Percentiles rank a stretch among this genome's conserved stretches.
phyloP scores from a whole-genome alignment of 2,888 invertebrate genomes.

The Piscicola geometra region DNA sequence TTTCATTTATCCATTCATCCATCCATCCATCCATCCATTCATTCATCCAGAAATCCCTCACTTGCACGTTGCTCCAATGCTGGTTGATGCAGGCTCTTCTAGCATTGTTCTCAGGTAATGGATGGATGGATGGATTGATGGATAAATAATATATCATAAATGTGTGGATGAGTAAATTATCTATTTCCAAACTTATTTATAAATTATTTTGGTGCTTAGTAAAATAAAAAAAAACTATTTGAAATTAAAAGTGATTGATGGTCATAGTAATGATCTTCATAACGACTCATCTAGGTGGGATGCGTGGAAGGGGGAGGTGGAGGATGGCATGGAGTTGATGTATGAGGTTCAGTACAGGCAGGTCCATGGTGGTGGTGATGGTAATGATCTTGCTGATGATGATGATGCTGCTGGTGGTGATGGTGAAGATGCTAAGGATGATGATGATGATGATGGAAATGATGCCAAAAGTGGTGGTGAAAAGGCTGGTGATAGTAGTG shows the following conservation, averaged over 20 bases:
- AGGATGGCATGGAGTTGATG: slow-evolving; percentile 27
- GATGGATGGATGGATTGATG: slow-evolving; percentile 39
- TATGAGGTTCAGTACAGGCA: slow-evolving; percentile 39
- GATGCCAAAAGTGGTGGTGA: neutral
- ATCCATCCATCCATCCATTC: too few relatives aligned
- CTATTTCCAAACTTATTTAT: too few relatives aligned
- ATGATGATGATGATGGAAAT: neutral
- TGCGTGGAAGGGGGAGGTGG: slow-evolving; percentile 34
- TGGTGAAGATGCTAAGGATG: neutral
- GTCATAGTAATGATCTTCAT: too few relatives aligned
- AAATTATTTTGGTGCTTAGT: too few relatives aligned
- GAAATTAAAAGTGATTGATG: too few relatives aligned
- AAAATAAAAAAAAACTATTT: neutral
- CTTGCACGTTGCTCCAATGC: slow-evolving; percentile 28
- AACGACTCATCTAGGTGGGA: too few relatives aligned
- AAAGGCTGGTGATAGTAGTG: neutral
- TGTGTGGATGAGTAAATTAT: too few relatives aligned
- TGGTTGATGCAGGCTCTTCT: slow-evolving; percentile 24
- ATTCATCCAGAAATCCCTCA: slow-evolving; percentile 35
- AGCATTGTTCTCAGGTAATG: slow-evolving; percentile 29
- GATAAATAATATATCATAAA: too few relatives aligned
- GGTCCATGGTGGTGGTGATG: neutral
- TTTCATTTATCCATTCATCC: too few relatives aligned
- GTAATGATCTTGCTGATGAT: neutral
- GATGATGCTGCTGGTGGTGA: neutral